A percentile compares a stretch with the other conserved stretches of the same genome.
Evolutionary conservation across 1,140 invertebrate species (phyloP).

Genomic region (Goniozus legneri): DNA sequence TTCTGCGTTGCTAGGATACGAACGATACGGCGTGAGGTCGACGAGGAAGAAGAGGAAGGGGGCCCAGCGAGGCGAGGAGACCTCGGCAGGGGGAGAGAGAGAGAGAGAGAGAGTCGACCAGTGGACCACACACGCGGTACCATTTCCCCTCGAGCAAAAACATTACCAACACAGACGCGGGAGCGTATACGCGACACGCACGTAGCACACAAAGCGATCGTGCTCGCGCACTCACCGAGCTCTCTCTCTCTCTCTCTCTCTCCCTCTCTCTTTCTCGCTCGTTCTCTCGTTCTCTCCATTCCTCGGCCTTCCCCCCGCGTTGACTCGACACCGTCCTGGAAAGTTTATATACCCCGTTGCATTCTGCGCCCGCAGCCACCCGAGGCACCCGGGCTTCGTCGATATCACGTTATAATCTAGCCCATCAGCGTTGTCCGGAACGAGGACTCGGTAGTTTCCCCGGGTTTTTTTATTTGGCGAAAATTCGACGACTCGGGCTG

Average conservation of each 20-base stretch:
- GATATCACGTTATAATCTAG: no score
- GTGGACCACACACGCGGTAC: constrained; percentile 51
- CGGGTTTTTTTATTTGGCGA: no score
- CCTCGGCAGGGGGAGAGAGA: no score
- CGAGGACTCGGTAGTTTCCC: no score
- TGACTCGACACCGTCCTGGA: constrained; percentile 16
- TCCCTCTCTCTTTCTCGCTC: constrained; percentile 5
- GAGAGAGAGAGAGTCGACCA: constrained; percentile 32
- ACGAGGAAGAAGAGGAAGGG: constrained; percentile 3
- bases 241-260: constrained; percentile 4
- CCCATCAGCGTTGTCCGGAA: no score
- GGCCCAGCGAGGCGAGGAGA: no score
- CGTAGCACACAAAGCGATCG: constrained; percentile 11
- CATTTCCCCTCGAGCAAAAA: constrained; percentile 53
- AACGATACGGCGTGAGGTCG: constrained; percentile 18
- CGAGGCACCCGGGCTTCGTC: no score
- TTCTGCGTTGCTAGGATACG: constrained; percentile 50
- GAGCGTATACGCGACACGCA: constrained; percentile 18
- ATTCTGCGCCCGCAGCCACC: no score
- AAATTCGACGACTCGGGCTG: no score
- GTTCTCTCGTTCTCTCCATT: constrained; percentile 10
- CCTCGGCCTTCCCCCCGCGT: constrained; percentile 19
- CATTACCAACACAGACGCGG: constrained; percentile 39
- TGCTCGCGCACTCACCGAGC: background rate
- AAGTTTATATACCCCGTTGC: no score